phyloP scores from a whole-genome alignment of 2,113 vertebrate genomes.

The Polypterus bichir region DNA sequence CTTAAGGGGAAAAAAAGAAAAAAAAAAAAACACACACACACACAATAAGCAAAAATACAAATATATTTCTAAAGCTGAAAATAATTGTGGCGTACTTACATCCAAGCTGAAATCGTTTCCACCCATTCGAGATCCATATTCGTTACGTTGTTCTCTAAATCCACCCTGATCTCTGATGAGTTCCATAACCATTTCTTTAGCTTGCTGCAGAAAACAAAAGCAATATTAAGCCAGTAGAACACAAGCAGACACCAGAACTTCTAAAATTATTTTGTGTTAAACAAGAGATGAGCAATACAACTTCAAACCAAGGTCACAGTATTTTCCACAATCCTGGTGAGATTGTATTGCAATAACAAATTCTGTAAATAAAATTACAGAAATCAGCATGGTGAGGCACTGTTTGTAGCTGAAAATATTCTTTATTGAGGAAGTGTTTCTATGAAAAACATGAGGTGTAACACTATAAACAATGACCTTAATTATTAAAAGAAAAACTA shows the following conservation, averaged over 20 bases:
- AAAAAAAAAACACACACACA: neutral
- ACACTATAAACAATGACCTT: too few relatives aligned
- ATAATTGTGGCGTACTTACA: conserved; percentile 52
- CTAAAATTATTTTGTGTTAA: too few relatives aligned
- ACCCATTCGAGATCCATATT: conserved; percentile 85
- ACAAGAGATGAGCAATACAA: too few relatives aligned
- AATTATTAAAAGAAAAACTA: too few relatives aligned
- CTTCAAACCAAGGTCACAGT: too few relatives aligned
- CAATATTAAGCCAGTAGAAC: conserved; percentile 10
- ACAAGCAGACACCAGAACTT: neutral
- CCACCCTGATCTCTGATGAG: conserved; percentile 93
- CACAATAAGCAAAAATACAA: neutral
- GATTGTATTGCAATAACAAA: too few relatives aligned
- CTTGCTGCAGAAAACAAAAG: conserved; percentile 64
- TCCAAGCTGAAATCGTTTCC: conserved; percentile 77
- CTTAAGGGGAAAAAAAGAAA: conserved; percentile 30
- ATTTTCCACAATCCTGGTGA: too few relatives aligned
- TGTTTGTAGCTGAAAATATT: too few relatives aligned
- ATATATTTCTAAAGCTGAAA: neutral
- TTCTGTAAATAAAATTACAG: too few relatives aligned
- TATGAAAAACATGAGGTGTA: too few relatives aligned
- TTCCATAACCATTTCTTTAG: conserved; percentile 98
- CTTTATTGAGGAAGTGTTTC: too few relatives aligned
- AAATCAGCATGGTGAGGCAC: too few relatives aligned
- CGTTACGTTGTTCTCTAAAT: conserved; percentile 91